phyloP scores from a whole-genome alignment of 1,140 invertebrate species.

The Papilio polyxenes region DNA sequence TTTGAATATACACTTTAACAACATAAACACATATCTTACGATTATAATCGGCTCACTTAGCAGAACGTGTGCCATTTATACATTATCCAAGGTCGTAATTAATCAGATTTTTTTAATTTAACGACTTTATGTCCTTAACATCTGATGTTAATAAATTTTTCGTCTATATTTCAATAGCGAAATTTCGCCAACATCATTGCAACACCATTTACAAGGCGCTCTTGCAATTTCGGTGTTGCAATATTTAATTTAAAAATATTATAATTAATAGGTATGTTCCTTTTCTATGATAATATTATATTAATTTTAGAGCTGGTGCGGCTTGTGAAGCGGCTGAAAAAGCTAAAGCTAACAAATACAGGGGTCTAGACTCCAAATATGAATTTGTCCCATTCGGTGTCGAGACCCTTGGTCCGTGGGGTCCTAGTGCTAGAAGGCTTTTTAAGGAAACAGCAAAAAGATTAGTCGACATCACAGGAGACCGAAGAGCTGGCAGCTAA shows the following conservation, averaged over 20 bases:
- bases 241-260: constrained; percentile 28
- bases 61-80: constrained; percentile 7
- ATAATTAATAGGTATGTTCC: not conserved
- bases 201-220: constrained; percentile 14
- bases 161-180: constrained; percentile 10
- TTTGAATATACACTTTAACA: not conserved
- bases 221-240: constrained; percentile 25
- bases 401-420: no score
- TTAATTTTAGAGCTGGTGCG: not conserved
- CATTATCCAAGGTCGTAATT: constrained; percentile 13
- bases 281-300: not conserved
- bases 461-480: no score
- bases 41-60: not conserved
- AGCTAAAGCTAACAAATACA: no score
- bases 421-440: no score
- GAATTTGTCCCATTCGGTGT: no score
- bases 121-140: constrained; percentile 25
- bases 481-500: no score
- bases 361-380: no score
- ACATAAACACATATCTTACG: not conserved
- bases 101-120: constrained; percentile 4
- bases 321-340: no score
- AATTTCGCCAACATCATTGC: constrained; percentile 32
- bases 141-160: constrained; percentile 28
- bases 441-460: no score